Evolutionary conservation across 2,113 vertebrate species (phyloP), one percentile per base, ranked within the genome.

Genomic region (Amblyornis subalaris): DNA sequence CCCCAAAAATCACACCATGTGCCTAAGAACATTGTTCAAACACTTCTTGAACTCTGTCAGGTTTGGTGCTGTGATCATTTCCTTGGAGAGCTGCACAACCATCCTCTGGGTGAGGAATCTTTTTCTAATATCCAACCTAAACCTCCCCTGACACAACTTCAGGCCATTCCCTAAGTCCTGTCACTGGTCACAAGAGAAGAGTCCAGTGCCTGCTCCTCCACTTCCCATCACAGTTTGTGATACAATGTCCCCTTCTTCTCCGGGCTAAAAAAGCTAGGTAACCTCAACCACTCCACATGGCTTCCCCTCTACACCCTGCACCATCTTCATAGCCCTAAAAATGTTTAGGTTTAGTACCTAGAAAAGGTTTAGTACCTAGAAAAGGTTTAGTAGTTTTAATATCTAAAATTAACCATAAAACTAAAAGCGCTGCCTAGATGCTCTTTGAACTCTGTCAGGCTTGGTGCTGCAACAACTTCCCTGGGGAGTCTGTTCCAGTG

Each of bases 391-490:
- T n/a, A 38, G 11, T 53, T 77, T 45, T 18, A 76, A 51, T 28
- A 86, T 6, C 54, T 53, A 33, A 67, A 60, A 60, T 20, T 47
- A 14, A 54, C 7, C 7, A 23, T 24, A 31, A 9, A 35, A 80
- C 22, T 15, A 80, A 31, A 29, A 77, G 35, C 1, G 0, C 19
- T 3, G 1, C 21, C 23, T 40, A n/a, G 25, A 36, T 3, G 1
- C 20, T 44, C 5, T 22, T 40, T 85, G 44, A 88, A 64, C 14
- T 64, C 40, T 45, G 31, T 16, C 11, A 19, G 26, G 16, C 12
- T 72, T 72, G 6, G 19, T 62, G 15, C 21, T 1, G 1, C n/a
- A 18, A 57, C 6, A 8, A 6, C 15, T 58, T 62, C 8, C 10
- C 12, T 40, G 10, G 36, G 28, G 14, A 92, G 12, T 6, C 7